A percentile compares a stretch with the other conserved stretches of the same genome.
phyloP scores from a whole-genome alignment of 2,113 vertebrate species.

The Gnathonemus longibarbis region DNA sequence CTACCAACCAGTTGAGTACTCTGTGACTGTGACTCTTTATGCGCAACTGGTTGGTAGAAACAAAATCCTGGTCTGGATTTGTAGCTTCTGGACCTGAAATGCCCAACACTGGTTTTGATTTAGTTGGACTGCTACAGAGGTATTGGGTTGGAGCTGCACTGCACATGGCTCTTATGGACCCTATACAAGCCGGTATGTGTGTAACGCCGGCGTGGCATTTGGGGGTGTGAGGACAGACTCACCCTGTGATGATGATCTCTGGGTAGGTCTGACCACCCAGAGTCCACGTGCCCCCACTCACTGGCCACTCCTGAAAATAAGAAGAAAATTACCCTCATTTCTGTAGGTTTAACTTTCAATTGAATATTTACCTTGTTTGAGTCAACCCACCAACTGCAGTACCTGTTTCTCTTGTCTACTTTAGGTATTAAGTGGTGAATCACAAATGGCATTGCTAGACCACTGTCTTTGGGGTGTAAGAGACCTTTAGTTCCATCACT shows the following conservation, averaged over 20 bases:
- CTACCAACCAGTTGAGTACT: not conserved
- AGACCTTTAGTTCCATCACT: not conserved
- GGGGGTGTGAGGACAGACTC: conserved; percentile 41
- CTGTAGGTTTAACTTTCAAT: not conserved
- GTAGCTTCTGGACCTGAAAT: not conserved
- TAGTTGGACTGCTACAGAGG: not conserved
- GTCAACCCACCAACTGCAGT: not conserved
- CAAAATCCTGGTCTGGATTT: not conserved
- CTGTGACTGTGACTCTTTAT: too few species aligned
- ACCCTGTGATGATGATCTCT: conserved; percentile 97
- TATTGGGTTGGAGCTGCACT: not conserved
- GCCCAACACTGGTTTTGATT: not conserved
- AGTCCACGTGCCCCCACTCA: conserved; percentile 90
- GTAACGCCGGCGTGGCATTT: not conserved
- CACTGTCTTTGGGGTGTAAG: not conserved
- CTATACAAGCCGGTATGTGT: not conserved
- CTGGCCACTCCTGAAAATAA: conserved; percentile 82
- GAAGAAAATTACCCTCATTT: not conserved
- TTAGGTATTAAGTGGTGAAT: not conserved
- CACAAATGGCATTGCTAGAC: not conserved
- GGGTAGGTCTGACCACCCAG: conserved; percentile 87
- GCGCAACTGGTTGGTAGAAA: not conserved
- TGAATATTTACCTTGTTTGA: not conserved
- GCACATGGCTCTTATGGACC: not conserved
- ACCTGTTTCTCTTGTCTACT: not conserved